A percentile compares a stretch with the other conserved stretches of the same genome.
phyloP scores from a whole-genome alignment of 2,113 vertebrate genomes.

The Stercorarius parasiticus region DNA sequence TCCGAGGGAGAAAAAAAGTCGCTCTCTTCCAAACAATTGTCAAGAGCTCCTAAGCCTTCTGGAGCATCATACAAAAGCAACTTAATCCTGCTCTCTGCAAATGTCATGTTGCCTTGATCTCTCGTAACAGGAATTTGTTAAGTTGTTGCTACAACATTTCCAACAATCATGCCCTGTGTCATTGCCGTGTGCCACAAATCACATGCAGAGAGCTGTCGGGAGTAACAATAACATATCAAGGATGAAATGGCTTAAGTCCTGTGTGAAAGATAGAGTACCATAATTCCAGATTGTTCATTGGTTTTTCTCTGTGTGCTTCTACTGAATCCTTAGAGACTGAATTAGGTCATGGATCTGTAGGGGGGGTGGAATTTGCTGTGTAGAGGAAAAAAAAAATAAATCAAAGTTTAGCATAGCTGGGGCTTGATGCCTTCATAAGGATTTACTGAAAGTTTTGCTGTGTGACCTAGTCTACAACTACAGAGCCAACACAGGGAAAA shows the following conservation, averaged over 20 bases:
- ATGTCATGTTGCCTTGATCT: conserved; percentile 23
- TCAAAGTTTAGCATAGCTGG: neutral
- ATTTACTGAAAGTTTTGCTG: neutral
- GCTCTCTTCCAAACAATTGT: conserved; percentile 21
- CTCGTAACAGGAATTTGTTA: neutral
- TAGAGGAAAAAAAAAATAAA: neutral
- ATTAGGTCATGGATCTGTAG: conserved; percentile 54
- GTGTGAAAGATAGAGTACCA: neutral
- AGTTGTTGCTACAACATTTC: neutral
- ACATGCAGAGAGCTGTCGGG: neutral
- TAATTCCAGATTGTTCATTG: neutral
- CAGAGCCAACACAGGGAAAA: neutral
- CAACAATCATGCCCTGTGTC: neutral
- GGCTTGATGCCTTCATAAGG: neutral
- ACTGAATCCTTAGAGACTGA: conserved; percentile 28
- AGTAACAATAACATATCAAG: neutral
- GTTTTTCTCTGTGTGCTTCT: neutral
- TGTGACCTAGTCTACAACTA: neutral
- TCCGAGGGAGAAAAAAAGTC: neutral
- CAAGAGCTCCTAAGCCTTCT: conserved; percentile 46
- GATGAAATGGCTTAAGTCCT: neutral
- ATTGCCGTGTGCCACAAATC: neutral
- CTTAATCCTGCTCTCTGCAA: conserved; percentile 28
- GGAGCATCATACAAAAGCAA: conserved; percentile 49
- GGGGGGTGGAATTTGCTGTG: conserved; percentile 13